A percentile compares a stretch with the other conserved stretches of the same genome.
phyloP scores from a whole-genome alignment of 2,113 vertebrate species.

The Oceanodroma tethys region DNA sequence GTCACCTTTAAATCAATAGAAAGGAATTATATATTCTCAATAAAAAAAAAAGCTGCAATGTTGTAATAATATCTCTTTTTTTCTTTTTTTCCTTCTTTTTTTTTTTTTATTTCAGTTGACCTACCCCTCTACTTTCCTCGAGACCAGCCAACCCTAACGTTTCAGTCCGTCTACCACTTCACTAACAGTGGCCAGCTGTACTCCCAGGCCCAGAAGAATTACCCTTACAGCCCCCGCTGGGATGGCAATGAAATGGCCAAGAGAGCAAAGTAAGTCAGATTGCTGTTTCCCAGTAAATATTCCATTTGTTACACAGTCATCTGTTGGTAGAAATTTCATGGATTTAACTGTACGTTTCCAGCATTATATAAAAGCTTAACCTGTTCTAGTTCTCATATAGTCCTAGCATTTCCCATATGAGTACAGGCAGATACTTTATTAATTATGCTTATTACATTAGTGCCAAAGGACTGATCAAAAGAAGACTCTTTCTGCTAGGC shows the following conservation, averaged over 20 bases:
- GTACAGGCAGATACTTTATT: neutral
- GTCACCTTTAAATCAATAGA: neutral
- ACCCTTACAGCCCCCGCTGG: slow-evolving; percentile 98
- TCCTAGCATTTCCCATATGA: neutral
- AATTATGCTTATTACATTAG: neutral
- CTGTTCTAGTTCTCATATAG: neutral
- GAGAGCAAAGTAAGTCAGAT: slow-evolving; percentile 92
- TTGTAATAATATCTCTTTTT: neutral
- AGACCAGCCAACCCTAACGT: slow-evolving; percentile 95
- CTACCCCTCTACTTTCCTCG: slow-evolving; percentile 95
- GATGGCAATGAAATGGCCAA: slow-evolving; percentile 99
- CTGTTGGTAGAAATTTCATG: neutral
- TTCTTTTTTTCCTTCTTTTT: neutral
- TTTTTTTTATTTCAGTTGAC: slow-evolving; percentile 82
- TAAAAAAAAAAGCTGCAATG: neutral
- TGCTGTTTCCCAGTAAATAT: neutral
- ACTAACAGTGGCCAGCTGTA: slow-evolving; percentile 96
- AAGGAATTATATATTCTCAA: neutral
- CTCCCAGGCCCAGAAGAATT: slow-evolving; percentile 96
- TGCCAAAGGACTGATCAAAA: neutral
- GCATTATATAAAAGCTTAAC: neutral
- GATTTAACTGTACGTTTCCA: neutral
- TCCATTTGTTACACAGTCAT: neutral
- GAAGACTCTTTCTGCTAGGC: neutral
- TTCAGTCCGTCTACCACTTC: slow-evolving; percentile 98